These are phyloP conservation scores for Carassius carassius DNA, from an alignment of 2,113 vertebrate species.

Conservation along the genomic window DNA sequence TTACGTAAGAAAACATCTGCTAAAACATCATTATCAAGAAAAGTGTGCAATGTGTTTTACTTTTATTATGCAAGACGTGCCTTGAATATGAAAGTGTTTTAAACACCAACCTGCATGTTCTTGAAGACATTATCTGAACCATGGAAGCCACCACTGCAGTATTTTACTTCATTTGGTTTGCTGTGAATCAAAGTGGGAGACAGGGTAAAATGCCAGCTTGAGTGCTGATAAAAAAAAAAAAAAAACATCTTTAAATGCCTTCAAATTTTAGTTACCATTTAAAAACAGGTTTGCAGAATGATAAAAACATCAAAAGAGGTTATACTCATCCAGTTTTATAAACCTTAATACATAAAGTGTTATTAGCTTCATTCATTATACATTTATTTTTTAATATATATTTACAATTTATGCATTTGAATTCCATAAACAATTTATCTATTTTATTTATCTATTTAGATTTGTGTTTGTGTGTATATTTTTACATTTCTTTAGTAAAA, in stretches of 20 bases:
- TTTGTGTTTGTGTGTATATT: no score
- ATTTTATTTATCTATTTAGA: no score
- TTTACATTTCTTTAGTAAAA: no score
- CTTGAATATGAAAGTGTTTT: not conserved
- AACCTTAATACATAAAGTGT: not conserved
- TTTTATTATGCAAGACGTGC: not conserved
- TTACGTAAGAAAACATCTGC: not conserved
- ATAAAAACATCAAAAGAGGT: not conserved
- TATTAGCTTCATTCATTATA: not conserved
- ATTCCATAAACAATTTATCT: no score
- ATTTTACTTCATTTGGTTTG: constrained; percentile 58
- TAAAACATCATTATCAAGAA: not conserved
- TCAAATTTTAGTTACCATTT: not conserved
- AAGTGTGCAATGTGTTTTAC: not conserved
- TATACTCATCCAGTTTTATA: not conserved
- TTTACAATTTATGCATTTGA: no score
- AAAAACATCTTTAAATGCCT: not conserved
- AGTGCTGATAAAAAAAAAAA: not conserved
- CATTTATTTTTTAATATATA: no score
- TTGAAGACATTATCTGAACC: constrained; percentile 90
- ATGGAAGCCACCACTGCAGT: constrained; percentile 85
- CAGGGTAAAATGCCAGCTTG: not conserved
- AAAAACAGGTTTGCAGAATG: not conserved
- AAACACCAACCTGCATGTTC: constrained; percentile 91
- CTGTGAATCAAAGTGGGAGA: constrained; percentile 61